These are phyloP conservation scores for Setophaga kirtlandii DNA, from an alignment of 2,113 vertebrate species.

Conservation along the genomic window DNA sequence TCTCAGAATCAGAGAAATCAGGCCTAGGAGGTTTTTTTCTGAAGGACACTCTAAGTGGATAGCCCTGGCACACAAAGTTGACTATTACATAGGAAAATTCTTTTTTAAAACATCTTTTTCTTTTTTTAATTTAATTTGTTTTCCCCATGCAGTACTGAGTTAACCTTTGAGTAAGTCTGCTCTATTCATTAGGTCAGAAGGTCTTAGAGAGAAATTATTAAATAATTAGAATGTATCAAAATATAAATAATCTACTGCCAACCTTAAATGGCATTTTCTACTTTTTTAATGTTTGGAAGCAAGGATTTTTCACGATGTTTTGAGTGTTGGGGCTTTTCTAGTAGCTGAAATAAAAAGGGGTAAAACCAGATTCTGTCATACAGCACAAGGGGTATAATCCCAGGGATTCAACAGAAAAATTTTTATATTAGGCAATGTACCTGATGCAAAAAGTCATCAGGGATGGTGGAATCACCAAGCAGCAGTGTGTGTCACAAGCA, in stretches of 20 bases:
- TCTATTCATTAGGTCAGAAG: neutral
- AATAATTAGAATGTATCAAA: neutral
- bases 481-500: neutral
- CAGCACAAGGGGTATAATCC: neutral
- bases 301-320: neutral
- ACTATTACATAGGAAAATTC: neutral
- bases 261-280: neutral
- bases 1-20: neutral
- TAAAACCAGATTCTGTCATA: neutral
- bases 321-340: neutral
- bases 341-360: neutral
- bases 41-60: neutral
- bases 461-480: neutral
- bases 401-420: neutral
- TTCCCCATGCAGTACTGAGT: neutral
- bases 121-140: neutral
- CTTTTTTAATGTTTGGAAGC: neutral
- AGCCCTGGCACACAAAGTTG: neutral
- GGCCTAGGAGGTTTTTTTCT: accelerated
- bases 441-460: neutral
- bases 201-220: neutral
- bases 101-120: neutral
- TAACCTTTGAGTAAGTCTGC: neutral
- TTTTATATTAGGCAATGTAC: neutral
- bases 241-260: neutral